Base-by-base conservation (phyloP, 2,888 invertebrate genomes). In the Lucinisca nassula region DNA sequence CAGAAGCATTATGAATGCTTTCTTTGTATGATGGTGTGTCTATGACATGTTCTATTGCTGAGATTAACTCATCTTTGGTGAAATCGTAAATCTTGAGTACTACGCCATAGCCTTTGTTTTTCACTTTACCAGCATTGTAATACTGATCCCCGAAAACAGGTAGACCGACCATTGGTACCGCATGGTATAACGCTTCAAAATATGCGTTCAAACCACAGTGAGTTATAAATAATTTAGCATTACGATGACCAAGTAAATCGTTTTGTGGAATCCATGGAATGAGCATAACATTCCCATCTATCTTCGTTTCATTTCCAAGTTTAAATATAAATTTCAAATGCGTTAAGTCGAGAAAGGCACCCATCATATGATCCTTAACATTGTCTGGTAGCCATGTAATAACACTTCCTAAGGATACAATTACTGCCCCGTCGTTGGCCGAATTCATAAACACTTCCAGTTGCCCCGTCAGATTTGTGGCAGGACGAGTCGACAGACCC, bases 381-480 rank as follows among this genome's bases (percentile, higher is more conserved):
- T 82, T 24, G 2, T 40, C 10, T 6, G 93, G 93, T 0, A 91
- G 1, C 10, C 79, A 24, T 10, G 61, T 35, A 0, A 85, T 81
- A 30, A 85, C 17, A 27, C 89, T 87, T 14, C 93, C 94, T 76
- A 94, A 93, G 3, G 92, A 88, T 32, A 92, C 89, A 6, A 94
- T 24, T 10, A 94, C 88, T 10, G 90, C 90, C 1, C 93, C 93
- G 14, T 90, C 24, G 30, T 55, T 84, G 0, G 91, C 87, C 1
- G 70, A 75, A 40, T 90, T 78, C 79, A 92, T 81, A 55, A 92
- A 90, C 0, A 72, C 30, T 40, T 87, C 51, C 21, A 92, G 61
- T 12, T 90, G 82, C 1, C 55, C 75, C 37, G 89, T 83, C 0
- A 94, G 80, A 27, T 84, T 82, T 21, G 86, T 84, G 0, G 90